Evolutionary conservation across 2,797 vertebrate species (phyloP).

Genomic region (Amniataba percoides): DNA sequence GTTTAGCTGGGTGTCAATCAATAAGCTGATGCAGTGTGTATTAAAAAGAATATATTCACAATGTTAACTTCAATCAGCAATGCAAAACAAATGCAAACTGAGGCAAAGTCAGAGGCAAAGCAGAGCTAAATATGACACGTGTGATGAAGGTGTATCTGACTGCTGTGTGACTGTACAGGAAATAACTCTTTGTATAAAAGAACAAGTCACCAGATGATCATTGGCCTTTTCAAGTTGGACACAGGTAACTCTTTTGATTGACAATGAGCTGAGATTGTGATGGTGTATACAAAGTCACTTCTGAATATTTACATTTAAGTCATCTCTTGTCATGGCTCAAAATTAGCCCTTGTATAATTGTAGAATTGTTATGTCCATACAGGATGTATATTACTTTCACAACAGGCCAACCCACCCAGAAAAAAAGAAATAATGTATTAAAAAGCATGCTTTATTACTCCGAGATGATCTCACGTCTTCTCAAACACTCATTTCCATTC

Average conservation of each 20-base stretch:
- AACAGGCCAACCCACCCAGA: no score
- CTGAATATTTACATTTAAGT: neutral
- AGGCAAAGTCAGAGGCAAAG: no score
- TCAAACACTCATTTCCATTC: neutral
- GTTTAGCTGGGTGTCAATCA: no score
- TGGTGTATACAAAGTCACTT: neutral
- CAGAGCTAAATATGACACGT: no score
- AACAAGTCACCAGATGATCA: neutral
- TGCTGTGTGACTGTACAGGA: neutral
- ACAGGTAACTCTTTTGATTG: neutral
- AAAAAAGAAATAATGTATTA: neutral
- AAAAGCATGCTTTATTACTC: neutral
- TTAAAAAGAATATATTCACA: no score
- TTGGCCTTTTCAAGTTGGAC: neutral
- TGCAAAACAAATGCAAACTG: no score
- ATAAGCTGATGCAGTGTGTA: no score
- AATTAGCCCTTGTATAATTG: no score
- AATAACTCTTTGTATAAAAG: no score
- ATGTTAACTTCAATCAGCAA: no score
- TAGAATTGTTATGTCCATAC: neutral
- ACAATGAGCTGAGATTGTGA: neutral
- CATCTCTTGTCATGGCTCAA: neutral
- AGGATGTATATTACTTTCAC: neutral
- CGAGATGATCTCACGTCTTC: neutral
- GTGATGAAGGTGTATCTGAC: neutral